Conservation (phyloP, 2,888 invertebrate genomes). For the Acholoe squamosa region DNA sequence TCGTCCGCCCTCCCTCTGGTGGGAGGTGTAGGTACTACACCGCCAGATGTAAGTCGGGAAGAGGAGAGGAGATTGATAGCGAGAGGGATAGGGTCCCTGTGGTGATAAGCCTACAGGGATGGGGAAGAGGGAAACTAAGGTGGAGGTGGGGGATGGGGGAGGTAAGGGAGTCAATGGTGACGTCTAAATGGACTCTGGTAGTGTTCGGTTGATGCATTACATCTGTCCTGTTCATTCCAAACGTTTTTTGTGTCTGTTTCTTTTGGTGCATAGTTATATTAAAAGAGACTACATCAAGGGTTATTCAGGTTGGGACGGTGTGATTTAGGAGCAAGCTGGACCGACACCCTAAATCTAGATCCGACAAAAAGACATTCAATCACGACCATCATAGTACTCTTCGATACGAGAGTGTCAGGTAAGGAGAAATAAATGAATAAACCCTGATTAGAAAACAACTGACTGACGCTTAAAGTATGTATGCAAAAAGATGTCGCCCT, state of each 20-base stretch:
- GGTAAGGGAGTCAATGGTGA: background rate
- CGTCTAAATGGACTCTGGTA: constrained; percentile 12
- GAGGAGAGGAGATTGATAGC: background rate
- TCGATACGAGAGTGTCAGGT: no score
- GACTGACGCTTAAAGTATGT: no score
- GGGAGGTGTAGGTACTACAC: background rate
- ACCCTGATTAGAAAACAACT: no score
- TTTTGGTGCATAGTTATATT: background rate
- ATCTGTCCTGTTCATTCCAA: background rate
- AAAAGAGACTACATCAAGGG: no score
- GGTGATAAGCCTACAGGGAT: background rate
- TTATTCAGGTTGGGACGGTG: no score
- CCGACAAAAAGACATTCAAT: no score
- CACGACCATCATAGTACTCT: no score
- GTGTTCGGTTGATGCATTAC: background rate
- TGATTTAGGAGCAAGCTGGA: no score
- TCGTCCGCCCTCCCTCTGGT: background rate
- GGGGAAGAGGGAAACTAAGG: background rate
- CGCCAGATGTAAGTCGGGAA: background rate
- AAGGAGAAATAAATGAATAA: no score
- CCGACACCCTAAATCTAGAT: no score
- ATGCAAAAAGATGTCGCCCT: no score
- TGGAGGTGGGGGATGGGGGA: background rate
- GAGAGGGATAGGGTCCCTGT: background rate
- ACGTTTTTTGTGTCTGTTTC: background rate